A percentile compares a stretch with the other conserved stretches of the same genome.
phyloP scores from a whole-genome alignment of 2,888 invertebrate species.

The Tiphia femorata region DNA sequence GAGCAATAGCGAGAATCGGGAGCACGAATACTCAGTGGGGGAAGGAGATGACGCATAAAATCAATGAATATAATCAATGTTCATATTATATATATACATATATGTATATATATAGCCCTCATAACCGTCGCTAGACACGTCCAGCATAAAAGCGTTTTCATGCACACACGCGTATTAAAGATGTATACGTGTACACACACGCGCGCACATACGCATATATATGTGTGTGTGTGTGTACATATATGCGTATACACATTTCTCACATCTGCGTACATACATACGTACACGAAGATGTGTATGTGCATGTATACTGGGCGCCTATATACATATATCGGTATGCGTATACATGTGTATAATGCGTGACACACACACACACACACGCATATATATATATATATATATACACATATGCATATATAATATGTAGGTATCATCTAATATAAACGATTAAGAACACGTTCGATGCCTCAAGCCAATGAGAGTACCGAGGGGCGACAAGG shows the following conservation, averaged over 20 bases:
- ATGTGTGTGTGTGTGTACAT: slow-evolving; percentile 14
- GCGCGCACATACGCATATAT: slow-evolving; percentile 28
- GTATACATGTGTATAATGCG: slow-evolving; percentile 51
- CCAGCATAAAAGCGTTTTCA: slow-evolving; percentile 62
- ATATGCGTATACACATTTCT: slow-evolving; percentile 55
- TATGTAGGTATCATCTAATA: slow-evolving; percentile 46
- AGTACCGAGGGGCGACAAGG: slow-evolving; percentile 32
- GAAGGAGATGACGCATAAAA: neutral
- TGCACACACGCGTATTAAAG: slow-evolving; percentile 53
- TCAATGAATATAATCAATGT: slow-evolving; percentile 8
- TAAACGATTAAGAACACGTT: slow-evolving; percentile 45
- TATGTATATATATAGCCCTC: slow-evolving; percentile 47
- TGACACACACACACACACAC: too few species aligned
- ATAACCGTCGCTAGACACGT: slow-evolving; percentile 59
- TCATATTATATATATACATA: slow-evolving; percentile 6
- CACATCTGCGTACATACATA: slow-evolving; percentile 18
- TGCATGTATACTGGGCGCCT: slow-evolving; percentile 25
- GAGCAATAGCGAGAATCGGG: slow-evolving; percentile 30
- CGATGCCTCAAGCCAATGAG: slow-evolving; percentile 57
- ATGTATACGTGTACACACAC: slow-evolving; percentile 20
- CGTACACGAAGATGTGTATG: slow-evolving; percentile 26
- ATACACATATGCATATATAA: slow-evolving; percentile 35
- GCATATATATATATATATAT: slow-evolving; percentile 29
- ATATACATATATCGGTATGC: too few species aligned
- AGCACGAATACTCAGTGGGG: slow-evolving; percentile 24